These are phyloP conservation scores for Esperia sulphurella DNA, from an alignment of 2,888 invertebrate genomes.

Conservation along the genomic window DNA sequence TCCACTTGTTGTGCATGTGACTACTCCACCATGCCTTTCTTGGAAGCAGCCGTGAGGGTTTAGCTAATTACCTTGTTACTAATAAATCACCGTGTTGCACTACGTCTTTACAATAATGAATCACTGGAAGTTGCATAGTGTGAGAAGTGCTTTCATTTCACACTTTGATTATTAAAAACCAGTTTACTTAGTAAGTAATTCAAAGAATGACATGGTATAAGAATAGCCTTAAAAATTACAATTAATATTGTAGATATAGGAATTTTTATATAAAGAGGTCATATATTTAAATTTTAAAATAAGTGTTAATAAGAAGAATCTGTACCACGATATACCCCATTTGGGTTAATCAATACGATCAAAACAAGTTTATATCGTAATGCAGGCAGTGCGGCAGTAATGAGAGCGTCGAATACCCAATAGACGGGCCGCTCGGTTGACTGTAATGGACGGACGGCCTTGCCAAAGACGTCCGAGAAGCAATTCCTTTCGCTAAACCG, in stretches of 20 bases:
- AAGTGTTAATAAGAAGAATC: too few species aligned
- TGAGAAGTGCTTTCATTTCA: too few species aligned
- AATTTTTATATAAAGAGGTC: too few species aligned
- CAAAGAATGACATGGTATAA: too few species aligned
- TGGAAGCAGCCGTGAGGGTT: conserved; percentile 47
- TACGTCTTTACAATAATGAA: not conserved
- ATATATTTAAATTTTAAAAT: too few species aligned
- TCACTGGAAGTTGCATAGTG: not conserved
- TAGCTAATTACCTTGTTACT: conserved; percentile 38
- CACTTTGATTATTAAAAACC: too few species aligned
- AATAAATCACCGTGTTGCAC: conserved; percentile 15
- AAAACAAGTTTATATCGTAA: conserved; percentile 9
- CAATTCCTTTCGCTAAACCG: conserved; percentile 49
- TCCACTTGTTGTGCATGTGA: conserved; percentile 61
- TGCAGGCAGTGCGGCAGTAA: conserved; percentile 5
- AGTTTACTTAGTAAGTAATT: too few species aligned
- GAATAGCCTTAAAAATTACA: too few species aligned
- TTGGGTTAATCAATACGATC: not conserved
- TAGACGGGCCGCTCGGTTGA: conserved; percentile 31
- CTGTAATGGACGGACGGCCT: conserved; percentile 42
- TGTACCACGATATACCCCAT: not conserved
- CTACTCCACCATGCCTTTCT: conserved; percentile 51
- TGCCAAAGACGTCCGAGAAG: conserved; percentile 52
- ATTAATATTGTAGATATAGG: too few species aligned
- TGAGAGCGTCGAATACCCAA: conserved; percentile 11